Percentiles rank a stretch among this genome's conserved stretches.
phyloP scores from a whole-genome alignment of 53 echinoderm and acorn worm genomes.

The Henricia sp. region DNA sequence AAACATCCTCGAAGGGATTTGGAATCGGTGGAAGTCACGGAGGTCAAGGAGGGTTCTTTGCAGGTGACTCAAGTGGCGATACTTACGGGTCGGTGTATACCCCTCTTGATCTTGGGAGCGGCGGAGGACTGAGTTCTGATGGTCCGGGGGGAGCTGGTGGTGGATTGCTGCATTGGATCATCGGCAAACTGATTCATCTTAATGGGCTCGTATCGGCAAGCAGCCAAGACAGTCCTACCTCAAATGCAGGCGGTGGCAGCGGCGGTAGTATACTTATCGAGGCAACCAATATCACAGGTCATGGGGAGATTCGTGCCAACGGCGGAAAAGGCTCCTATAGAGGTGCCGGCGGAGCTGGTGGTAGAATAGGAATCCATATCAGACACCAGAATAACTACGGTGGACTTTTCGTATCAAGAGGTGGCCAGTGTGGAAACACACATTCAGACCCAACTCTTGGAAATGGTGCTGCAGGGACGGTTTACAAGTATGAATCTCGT shows the following conservation, averaged over 20 bases:
- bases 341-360: conserved; percentile 87
- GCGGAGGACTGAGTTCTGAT: conserved; percentile 74
- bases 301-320: conserved; percentile 85
- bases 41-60: conserved; percentile 70
- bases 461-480: conserved; percentile 88
- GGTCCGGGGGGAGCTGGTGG: conserved; percentile 83
- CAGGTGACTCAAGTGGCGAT: conserved; percentile 21
- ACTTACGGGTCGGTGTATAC: conserved; percentile 89
- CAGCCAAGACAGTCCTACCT: conserved; percentile 38
- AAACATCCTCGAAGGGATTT: conserved; percentile 12
- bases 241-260: conserved; percentile 87
- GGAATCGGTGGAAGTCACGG: conserved; percentile 86
- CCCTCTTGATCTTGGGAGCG: conserved; percentile 79
- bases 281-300: conserved; percentile 89
- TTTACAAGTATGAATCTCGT: conserved; percentile 90
- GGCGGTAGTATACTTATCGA: conserved; percentile 88
- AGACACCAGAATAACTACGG: conserved; percentile 87
- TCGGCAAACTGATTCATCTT: conserved; percentile 79
- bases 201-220: conserved; percentile 81
- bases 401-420: conserved; percentile 73
- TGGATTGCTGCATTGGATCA: conserved; percentile 79
- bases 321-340: conserved; percentile 69
- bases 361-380: conserved; percentile 90
- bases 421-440: conserved; percentile 62
- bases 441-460: conserved; percentile 50